These are phyloP conservation scores for Leucopsar rothschildi DNA, from an alignment of 2,113 vertebrate genomes.

Conservation along the genomic window DNA sequence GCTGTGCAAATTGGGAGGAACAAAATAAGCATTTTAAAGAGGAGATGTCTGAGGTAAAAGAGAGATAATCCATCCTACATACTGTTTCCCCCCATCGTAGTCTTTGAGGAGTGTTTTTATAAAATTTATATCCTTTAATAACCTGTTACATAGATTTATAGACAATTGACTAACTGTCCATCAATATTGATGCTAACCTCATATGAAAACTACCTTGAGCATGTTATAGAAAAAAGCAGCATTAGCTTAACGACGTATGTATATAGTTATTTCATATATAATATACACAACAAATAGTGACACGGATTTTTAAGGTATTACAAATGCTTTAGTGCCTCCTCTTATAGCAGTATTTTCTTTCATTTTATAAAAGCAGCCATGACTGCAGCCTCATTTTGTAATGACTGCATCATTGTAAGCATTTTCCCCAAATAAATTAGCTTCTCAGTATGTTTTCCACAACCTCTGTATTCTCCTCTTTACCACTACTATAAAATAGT, in stretches of 20 bases:
- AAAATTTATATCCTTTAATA: neutral
- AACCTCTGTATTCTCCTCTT: neutral
- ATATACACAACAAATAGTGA: neutral
- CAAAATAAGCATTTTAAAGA: neutral
- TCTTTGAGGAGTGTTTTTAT: neutral
- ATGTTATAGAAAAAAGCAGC: neutral
- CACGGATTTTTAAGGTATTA: neutral
- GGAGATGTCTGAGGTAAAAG: neutral
- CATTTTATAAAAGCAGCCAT: neutral
- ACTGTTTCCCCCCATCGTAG: accelerated
- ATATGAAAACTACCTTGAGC: neutral
- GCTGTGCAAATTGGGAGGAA: neutral
- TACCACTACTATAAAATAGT: neutral
- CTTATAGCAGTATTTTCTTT: neutral
- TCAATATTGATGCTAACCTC: neutral
- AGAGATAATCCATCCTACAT: neutral
- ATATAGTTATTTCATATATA: neutral
- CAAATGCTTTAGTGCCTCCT: neutral
- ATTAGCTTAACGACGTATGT: neutral
- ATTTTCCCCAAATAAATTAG: neutral
- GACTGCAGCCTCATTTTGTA: neutral
- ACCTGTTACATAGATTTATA: neutral
- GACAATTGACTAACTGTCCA: neutral
- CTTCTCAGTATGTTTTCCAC: neutral
- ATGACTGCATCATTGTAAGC: neutral